Base-by-base conservation (phyloP, 1,140 invertebrate species). In the Trichoplusia ni region DNA sequence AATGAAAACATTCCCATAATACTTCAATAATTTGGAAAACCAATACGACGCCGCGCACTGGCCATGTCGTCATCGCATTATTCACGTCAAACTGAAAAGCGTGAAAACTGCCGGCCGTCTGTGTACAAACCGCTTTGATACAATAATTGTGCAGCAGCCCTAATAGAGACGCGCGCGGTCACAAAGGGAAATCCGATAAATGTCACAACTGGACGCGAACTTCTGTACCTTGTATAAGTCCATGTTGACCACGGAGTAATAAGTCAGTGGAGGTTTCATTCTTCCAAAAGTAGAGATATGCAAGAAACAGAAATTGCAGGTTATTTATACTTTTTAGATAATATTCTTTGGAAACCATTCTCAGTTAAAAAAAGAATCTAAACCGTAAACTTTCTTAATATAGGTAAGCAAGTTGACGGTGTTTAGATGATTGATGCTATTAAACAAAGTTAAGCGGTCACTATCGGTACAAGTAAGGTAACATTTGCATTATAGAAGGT, bases 171-270 rank as follows among this genome's bases (percentile, higher is more conserved):
- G 35, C 7, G 27, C 27, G 35, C 35, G 47, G 35, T 33, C 29
- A 53, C 33, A 63, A 63, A 63, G 60, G 60, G 29, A 53, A 63
- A 63, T 63, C 60, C 47, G 47, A 63, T 63, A 51, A 62, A 63
- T 63, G 60, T 63, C 60, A 51, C 9, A 53, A 46, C 56, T 23
- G 42, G n/a, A 60, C 33, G 42, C 29, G 29, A 54, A 44, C 40
- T 60, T 35, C 37, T 61, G 58, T 61, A 18, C 27, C 27, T 37
- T 13, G 29, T 37, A n/a, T 23, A 3, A 1, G 23, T 11, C 6
- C 11, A 46, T 29, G 9, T 0, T 29, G 1, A 6, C 25, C 44
- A 47, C n/a, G 40, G 19, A 42, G 3, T 19, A 11, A 4, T 4
- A 21, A 23, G 40, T 19, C 19, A 42, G 23, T 42, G 40, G 40